Evolutionary conservation across 2,888 invertebrate genomes (phyloP), one percentile per base, ranked within the genome.

Genomic region (Halictus quadricinctus): DNA sequence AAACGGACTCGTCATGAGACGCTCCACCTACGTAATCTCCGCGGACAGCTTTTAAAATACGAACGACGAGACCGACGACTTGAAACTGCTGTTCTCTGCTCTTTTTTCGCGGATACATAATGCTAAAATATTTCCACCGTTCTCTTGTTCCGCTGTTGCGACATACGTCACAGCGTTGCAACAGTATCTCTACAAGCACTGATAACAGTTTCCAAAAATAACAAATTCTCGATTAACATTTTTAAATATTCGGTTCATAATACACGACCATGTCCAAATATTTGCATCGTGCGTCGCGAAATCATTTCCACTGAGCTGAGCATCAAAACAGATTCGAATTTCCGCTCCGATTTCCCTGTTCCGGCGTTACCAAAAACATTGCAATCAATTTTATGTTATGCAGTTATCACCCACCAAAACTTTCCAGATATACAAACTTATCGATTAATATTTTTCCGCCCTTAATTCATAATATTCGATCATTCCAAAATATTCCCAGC

Each of bases 1-100:
- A 54, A 85, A 82, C 54, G 80, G 72, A 82, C 82, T 80, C 79
- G 82, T 87, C 85, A 76, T 43, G 77, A 83, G 84, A 88, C 80
- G 43, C 69, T 83, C 54, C 70, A 76, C 72, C 84, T 72, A 75
- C 79, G 78, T 76, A 86, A 88, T 81, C 66, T 70, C 66, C 60
- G 41, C 72, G 80, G 58, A 60, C 69, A 79, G 29, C n/a, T 25
- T 72, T 79, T 70, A 69, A 78, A 50, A 85, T 72, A 78, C 66
- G 48, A 66, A 74, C 48, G 36, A 50, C 54, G 21, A 82, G 75
- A 72, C 58, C 41, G 54, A 72, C 48, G 36, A 60, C 54, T 48
- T 10, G 72, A 25, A 78, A 82, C 12, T 15, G 64, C 46, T n/a
- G 58, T 43, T 66, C 48, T 21, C 15, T 46, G 60, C 69, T 41